phyloP scores from a whole-genome alignment of 2,888 invertebrate genomes.

The Corbicula japonica region DNA sequence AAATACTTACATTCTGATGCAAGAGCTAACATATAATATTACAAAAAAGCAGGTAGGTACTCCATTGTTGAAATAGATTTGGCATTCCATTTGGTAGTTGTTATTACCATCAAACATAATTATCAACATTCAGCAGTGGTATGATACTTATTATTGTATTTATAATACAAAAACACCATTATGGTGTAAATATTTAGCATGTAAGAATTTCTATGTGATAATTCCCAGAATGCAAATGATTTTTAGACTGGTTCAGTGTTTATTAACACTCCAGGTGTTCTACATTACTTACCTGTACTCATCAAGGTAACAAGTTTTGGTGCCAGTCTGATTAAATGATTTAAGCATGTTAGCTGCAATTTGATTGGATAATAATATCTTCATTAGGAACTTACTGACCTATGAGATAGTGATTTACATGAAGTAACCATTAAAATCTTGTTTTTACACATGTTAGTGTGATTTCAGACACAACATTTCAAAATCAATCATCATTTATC shows the following conservation, averaged over 20 bases:
- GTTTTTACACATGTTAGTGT: slow-evolving; percentile 15
- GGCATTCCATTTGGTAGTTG: no score
- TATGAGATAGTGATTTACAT: slow-evolving; percentile 32
- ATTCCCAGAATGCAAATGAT: slow-evolving; percentile 17
- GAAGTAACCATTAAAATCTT: slow-evolving; percentile 3
- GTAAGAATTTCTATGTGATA: slow-evolving; percentile 19
- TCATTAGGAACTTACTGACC: slow-evolving; percentile 42
- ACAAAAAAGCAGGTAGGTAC: no score
- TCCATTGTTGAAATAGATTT: no score
- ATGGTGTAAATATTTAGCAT: slow-evolving; percentile 43
- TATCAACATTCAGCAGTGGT: no score
- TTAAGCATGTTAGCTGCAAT: slow-evolving; percentile 21
- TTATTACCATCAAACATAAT: no score
- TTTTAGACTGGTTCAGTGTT: slow-evolving; percentile 23
- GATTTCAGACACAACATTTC: slow-evolving; percentile 15
- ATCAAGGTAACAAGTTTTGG: slow-evolving; percentile 27
- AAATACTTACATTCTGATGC: no score
- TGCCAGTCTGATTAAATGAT: slow-evolving; percentile 21
- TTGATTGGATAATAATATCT: slow-evolving; percentile 46
- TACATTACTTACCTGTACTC: slow-evolving; percentile 29
- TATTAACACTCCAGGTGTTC: slow-evolving; percentile 41
- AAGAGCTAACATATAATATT: no score
- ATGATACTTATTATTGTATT: slow-evolving; percentile 25
- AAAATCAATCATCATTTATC: neutral
- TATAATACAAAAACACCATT: slow-evolving; percentile 21